Evolutionary conservation across 1,140 invertebrate genomes (phyloP), one percentile per base, ranked within the genome.

Genomic region (Lepidurus couesii): DNA sequence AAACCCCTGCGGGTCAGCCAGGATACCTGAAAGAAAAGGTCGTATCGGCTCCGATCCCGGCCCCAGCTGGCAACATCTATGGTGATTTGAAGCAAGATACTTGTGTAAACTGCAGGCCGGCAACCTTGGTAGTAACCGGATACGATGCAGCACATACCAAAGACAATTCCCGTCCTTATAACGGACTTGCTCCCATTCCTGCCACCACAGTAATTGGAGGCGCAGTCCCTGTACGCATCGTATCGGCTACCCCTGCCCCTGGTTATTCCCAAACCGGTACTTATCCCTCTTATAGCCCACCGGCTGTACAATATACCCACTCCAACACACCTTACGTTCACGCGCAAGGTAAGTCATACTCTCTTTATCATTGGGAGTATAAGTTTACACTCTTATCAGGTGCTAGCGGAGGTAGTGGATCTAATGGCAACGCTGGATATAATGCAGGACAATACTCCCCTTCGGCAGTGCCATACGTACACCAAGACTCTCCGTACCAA

Each of bases 31-130:
- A 74, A 8, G 65, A 75, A 1, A 73, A 73, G 74, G 21, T 74
- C 6, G 53, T 65, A 9, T 65, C 53, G 16, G 53, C 53, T 16
- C 45, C 45, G 16, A 16, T 16, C 45, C 45, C 7, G 3, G 45
- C 45, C 1, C 53, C 53, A 7, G 6, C 53, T 65, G 21, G 53
- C 53, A 65, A 65, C 21, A 16, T 11, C 11, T 79, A 79, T 75
- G 74, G 74, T 8, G 78, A 79, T 75, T 34, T 79, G n/a, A 74
- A 11, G 8, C 47, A 74, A 13, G 21, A 74, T n/a, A 45, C 65
- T 21, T 79, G 78, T 74, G 74, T 75, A 24, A 74, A 79, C 44
- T 79, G 78, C n/a, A 73, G 75, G 24, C 75, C 78, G 7, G 73
- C 78, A 0, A 74, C 65, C 34, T 75, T 79, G 16, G 74, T 75